Evolutionary conservation across 1,140 invertebrate genomes (phyloP), one percentile per base, ranked within the genome.

Genomic region (Drusus annulatus): DNA sequence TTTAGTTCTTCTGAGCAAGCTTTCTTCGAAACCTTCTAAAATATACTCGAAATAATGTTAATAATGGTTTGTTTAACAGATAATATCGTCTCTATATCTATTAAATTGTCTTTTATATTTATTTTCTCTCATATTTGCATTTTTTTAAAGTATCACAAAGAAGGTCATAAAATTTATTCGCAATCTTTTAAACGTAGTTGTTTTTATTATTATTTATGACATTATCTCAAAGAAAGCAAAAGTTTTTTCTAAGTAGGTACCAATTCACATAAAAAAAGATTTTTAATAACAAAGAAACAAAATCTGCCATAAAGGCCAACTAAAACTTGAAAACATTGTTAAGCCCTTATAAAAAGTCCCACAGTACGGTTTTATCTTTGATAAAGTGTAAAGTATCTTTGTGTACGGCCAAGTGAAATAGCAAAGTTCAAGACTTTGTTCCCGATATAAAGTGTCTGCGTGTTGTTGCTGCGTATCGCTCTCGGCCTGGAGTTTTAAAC

Each of bases 401-500:
- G 62, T 52, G 68, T 52, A 71, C 50, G n/a, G 10, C n/a, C 68
- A 21, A 71, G 68, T 71, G 28, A 71, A 68, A 71, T 71, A 25
- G 68, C 45, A 51, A 71, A 52, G 68, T 71, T 71, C 68, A 71
- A 7, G 50, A 45, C 51, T 36, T 73, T 31, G 23, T 31, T 75
- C 31, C 17, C 21, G 71, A 75, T 58, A 75, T 75, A 75, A 75
- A 75, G 28, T 73, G 69, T 75, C 71, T 75, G 71, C 71, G 68
- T 71, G 68, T 52, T 58, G 71, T 45, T 54, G 23, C 71, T 73
- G 71, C 71, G 71, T 75, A 75, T 75, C 71, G 71, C 52, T 31
- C 52, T 51, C 31, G 52, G 71, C 71, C 58, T 15, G 31, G 69
- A 77, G 80, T 79, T 68, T 78, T 74, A 82, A 82, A 80, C 75